These are phyloP conservation scores for Strigamia maritima DNA, from an alignment of 2,888 invertebrate genomes.

Conservation along the genomic window DNA sequence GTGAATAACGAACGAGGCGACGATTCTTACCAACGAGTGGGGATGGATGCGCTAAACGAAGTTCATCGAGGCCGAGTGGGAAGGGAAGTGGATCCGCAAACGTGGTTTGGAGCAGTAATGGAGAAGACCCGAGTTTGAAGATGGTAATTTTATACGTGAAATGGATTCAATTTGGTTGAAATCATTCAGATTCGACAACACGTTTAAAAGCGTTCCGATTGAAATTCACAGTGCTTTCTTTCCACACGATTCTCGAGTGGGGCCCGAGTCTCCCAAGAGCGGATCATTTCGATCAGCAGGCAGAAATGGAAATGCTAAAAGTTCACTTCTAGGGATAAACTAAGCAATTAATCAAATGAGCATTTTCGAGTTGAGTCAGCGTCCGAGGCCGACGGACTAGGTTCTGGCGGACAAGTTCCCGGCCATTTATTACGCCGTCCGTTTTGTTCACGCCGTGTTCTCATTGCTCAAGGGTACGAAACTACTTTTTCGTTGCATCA, in stretches of 20 bases:
- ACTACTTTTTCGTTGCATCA: neutral
- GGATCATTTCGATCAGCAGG: neutral
- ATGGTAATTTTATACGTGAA: too few species aligned
- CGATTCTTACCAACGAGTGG: conserved; percentile 80
- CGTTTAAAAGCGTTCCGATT: conserved; percentile 83
- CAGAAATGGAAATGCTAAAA: conserved; percentile 68
- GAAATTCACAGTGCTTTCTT: conserved; percentile 74
- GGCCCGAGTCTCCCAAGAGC: conserved; percentile 25
- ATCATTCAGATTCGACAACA: conserved; percentile 57
- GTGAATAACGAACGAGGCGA: conserved; percentile 70
- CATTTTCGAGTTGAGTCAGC: conserved; percentile 75
- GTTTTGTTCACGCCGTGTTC: conserved; percentile 75
- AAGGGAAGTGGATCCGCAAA: conserved; percentile 73
- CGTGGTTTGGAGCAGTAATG: conserved; percentile 75
- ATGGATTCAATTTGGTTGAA: too few species aligned
- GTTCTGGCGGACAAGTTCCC: conserved; percentile 62
- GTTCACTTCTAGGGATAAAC: conserved; percentile 76
- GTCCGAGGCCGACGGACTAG: conserved; percentile 60
- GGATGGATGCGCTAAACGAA: conserved; percentile 82
- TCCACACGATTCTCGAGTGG: conserved; percentile 52
- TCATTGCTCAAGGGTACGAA: conserved; percentile 71
- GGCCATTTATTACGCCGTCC: conserved; percentile 71
- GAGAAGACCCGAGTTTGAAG: conserved; percentile 86
- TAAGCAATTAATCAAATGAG: too few species aligned
- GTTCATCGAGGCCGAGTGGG: conserved; percentile 81